phyloP scores from a whole-genome alignment of 2,113 vertebrate genomes.

The Chionomys nivalis region DNA sequence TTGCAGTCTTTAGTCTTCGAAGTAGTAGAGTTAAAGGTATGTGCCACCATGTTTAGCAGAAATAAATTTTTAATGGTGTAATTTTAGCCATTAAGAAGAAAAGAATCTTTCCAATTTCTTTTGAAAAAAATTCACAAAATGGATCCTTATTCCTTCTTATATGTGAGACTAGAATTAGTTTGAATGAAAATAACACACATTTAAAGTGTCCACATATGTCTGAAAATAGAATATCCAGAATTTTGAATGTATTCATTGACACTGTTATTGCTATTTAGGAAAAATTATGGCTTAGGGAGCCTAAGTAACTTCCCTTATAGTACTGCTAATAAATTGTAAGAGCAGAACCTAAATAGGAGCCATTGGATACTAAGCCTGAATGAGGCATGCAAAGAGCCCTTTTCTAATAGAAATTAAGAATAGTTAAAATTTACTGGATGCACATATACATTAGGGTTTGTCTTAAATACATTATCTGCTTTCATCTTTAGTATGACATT shows the following conservation, averaged over 20 bases:
- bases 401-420: neutral
- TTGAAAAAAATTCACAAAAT: slow-evolving; percentile 19
- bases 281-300: slow-evolving; percentile 5
- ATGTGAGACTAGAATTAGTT: neutral
- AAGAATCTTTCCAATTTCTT: neutral
- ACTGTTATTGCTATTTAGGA: neutral
- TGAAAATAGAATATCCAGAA: neutral
- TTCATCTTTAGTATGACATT: neutral
- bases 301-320: neutral
- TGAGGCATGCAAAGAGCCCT: neutral
- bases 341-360: neutral
- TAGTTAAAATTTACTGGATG: neutral
- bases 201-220: neutral
- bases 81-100: slow-evolving; percentile 2
- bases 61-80: slow-evolving; percentile 3
- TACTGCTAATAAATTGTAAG: neutral
- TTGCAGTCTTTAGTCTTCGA: neutral
- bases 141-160: neutral
- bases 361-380: neutral
- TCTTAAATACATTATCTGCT: neutral
- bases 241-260: neutral
- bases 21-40: neutral
- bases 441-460: neutral
- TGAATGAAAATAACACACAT: neutral
- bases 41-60: neutral